Base-by-base conservation (phyloP, 2,113 vertebrate species). In the Catharus bicknelli region DNA sequence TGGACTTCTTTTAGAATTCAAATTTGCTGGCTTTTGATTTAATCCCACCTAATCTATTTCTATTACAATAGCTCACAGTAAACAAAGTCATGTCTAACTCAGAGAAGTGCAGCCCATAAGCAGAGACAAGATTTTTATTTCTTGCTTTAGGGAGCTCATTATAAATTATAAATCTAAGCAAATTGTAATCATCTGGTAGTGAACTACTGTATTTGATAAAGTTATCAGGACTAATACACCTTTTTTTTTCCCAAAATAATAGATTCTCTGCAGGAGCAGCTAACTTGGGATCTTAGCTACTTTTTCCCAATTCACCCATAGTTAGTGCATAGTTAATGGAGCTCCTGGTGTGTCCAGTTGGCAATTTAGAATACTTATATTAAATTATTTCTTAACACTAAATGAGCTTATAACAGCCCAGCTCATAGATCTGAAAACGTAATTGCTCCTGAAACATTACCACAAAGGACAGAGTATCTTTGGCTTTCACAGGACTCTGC, bases 271-370 rank as follows among this genome's bases (percentile, higher is more conserved):
- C 10, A 20, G 32, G 80, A 68, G 10, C 25, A 90, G 14, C 27
- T 66, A 75, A 73, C 4, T 43, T 51, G 29, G 3, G 16, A 47
- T 32, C 10, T 62, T 57, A 53, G 19, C 4, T 42, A 57, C 57
- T 85, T 61, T 61, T 6, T 32, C 21, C 55, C 19, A 64, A 16
- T 88, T 82, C 79, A 73, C 13, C 19, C 15, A 40, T 22, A 48
- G 5, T 42, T 58, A 73, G 10, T 16, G 48, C 13, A 57, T 1
- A 43, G 38, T 34, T 74, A 80, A 69, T 26, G 20, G 38, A 79
- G 4, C 2, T 88, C 11, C 48, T 2, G 0, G 19, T 61, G 8
- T 21, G 17, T 25, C 22, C 4, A 7, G 21, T 1, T 61, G 50
- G 19, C 36, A 83, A 38, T 42, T 64, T 34, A 80, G 13, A 76